Evolutionary conservation across 2,113 vertebrate species (phyloP), one percentile per base, ranked within the genome.

Genomic region (Nanorana parkeri): DNA sequence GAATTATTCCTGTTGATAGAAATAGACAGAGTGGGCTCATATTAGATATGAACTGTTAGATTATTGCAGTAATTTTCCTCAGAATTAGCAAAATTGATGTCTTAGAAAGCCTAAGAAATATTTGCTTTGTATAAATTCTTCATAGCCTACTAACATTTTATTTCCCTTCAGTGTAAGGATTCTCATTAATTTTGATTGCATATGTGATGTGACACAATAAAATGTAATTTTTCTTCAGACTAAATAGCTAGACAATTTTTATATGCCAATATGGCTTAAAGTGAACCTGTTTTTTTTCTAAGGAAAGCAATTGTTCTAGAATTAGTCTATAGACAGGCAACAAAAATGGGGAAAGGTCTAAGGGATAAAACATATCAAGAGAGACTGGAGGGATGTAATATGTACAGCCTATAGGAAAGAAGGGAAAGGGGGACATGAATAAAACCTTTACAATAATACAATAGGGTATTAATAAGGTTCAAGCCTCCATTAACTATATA

Each of bases 21-120:
- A 81, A 81, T 72, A 69, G 77, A 47, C 36, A 68, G 64, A 78
- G 77, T 78, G 52, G 77, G 77, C 26, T 68, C 51, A 78, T n/a
- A 77, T 77, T 65, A 64, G 60, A 51, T 28, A 19, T 67, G 23
- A 78, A 54, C 36, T 65, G 68, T 68, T 55, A 79, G 26, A 29
- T 68, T 58, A 58, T 68, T 55, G 65, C 65, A 68, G 24, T 68
- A 28, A 41, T 36, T 56, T 78, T 54, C 24, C 26, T 26, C 17
- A 78, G 28, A 65, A 23, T 56, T 60, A 55, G 0, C 55, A 10
- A 5, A 75, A 75, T 73, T 29, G 28, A 54, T 21, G 15, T 28
- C 47, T 76, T 24, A 20, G n/a, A n/a, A n/a, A 47, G 58, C 5
- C 4, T 47, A 26, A 1, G 8, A 65, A 51, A 52, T 51, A 60